These are phyloP conservation scores for Paedocypris micromegethes DNA, from an alignment of 2,797 vertebrate species.

Conservation along the genomic window DNA sequence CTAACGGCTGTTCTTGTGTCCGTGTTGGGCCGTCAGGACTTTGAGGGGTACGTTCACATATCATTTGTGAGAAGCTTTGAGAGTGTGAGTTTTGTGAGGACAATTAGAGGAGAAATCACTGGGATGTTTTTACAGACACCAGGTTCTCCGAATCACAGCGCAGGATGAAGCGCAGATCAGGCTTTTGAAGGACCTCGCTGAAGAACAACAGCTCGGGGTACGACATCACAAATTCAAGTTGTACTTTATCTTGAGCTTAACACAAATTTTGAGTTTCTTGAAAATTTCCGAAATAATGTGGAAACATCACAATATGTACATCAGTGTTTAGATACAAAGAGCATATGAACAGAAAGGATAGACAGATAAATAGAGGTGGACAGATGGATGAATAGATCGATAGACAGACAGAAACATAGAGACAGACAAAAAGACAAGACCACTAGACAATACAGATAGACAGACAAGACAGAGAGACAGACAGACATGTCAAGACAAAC, in stretches of 20 bases:
- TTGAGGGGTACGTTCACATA: conserved; percentile 22
- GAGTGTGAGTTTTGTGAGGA: not conserved
- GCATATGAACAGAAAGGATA: too few species aligned
- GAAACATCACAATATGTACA: too few species aligned
- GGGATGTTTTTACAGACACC: conserved; percentile 66
- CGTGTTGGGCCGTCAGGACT: conserved; percentile 9
- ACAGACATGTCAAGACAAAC: too few species aligned
- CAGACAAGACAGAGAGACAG: too few species aligned
- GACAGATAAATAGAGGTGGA: too few species aligned
- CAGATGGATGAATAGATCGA: too few species aligned
- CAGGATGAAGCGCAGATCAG: conserved; percentile 64
- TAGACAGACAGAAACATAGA: too few species aligned
- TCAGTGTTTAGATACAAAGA: too few species aligned
- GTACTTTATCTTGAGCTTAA: not conserved
- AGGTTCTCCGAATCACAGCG: conserved; percentile 78
- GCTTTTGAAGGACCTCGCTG: conserved; percentile 71
- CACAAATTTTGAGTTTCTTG: too few species aligned
- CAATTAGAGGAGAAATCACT: not conserved
- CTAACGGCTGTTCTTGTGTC: conserved; percentile 15
- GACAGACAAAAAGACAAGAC: too few species aligned
- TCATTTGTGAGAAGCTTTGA: not conserved
- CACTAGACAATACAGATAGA: too few species aligned
- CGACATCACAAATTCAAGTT: not conserved
- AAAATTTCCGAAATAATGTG: too few species aligned
- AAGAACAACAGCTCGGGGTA: conserved; percentile 71